Evolutionary conservation across 2,888 invertebrate species (phyloP).

Genomic region (Acheta domesticus): DNA sequence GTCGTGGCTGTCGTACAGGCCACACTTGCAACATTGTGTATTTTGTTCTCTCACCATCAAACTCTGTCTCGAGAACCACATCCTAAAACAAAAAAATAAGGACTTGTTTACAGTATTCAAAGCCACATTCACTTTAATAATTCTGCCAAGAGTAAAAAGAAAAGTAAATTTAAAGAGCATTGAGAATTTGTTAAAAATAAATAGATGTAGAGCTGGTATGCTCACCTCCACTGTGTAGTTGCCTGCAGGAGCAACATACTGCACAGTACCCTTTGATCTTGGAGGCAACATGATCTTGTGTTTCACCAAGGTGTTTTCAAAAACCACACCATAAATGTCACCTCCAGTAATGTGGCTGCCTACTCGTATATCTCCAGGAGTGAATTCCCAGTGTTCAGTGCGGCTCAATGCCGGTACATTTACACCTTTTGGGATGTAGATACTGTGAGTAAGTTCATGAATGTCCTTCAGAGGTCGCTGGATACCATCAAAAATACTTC

Average conservation of each 20-base stretch:
- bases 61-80: constrained; percentile 95
- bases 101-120: neutral
- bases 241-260: constrained; percentile 89
- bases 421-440: constrained; percentile 99
- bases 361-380: constrained; percentile 75
- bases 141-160: too few species aligned
- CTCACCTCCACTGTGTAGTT: constrained; percentile 89
- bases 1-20: constrained; percentile 98
- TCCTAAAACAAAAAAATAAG: constrained; percentile 59
- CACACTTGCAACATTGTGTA: constrained; percentile 98
- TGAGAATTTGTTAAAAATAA: neutral
- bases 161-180: too few species aligned
- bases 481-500: constrained; percentile 99
- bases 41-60: constrained; percentile 89
- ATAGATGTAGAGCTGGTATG: constrained; percentile 39
- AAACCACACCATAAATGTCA: constrained; percentile 92
- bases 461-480: constrained; percentile 98
- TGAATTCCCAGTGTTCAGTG: constrained; percentile 85
- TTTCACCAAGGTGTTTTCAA: constrained; percentile 96
- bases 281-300: constrained; percentile 96
- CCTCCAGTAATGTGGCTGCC: constrained; percentile 99
- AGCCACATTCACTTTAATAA: too few species aligned
- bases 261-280: constrained; percentile 92
- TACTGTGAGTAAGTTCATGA: constrained; percentile 86
- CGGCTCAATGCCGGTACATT: constrained; percentile 89